Evolutionary conservation across 1,140 invertebrate genomes (phyloP).

Genomic region (Penaeus vannamei): DNA sequence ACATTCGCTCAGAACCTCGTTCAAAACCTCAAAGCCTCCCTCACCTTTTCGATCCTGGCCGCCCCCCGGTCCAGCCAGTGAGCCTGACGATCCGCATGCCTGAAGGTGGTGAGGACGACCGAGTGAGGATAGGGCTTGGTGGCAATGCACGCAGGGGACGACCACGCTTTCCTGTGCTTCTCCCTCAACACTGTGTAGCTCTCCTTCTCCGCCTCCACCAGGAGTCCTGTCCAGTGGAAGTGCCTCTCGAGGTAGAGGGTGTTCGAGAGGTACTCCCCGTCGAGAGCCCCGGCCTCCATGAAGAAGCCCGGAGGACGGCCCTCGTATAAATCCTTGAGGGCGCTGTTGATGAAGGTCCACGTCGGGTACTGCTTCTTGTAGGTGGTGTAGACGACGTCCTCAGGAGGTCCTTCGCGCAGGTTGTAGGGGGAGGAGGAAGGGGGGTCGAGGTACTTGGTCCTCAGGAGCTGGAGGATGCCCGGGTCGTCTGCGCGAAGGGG

Average conservation of each 20-base stretch:
- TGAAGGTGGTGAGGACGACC: constrained; percentile 41
- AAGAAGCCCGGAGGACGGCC: constrained; percentile 69
- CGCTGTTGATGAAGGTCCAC: constrained; percentile 53
- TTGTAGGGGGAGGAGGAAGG: constrained; percentile 48
- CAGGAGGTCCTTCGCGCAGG: constrained; percentile 20
- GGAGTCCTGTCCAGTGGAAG: constrained; percentile 70
- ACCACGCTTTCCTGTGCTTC: constrained; percentile 66
- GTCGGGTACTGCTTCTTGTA: constrained; percentile 47
- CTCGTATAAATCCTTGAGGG: constrained; percentile 51
- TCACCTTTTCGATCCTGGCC: constrained; percentile 55
- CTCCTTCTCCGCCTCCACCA: constrained; percentile 71
- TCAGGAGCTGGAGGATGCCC: background rate
- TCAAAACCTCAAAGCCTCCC: background rate
- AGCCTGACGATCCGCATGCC: background rate
- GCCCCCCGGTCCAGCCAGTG: constrained; percentile 49
- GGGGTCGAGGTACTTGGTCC: constrained; percentile 42
- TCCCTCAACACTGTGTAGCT: constrained; percentile 68
- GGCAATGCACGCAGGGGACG: constrained; percentile 63
- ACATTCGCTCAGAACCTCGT: no score
- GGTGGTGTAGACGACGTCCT: background rate
- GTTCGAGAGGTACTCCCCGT: constrained; percentile 71
- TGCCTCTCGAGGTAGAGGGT: constrained; percentile 70
- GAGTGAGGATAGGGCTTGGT: constrained; percentile 71
- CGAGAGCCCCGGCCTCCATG: constrained; percentile 71
- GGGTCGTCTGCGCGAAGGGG: constrained; percentile 42